Conservation (phyloP, 2,888 invertebrate genomes). For the Yponomeuta plumbellus region DNA sequence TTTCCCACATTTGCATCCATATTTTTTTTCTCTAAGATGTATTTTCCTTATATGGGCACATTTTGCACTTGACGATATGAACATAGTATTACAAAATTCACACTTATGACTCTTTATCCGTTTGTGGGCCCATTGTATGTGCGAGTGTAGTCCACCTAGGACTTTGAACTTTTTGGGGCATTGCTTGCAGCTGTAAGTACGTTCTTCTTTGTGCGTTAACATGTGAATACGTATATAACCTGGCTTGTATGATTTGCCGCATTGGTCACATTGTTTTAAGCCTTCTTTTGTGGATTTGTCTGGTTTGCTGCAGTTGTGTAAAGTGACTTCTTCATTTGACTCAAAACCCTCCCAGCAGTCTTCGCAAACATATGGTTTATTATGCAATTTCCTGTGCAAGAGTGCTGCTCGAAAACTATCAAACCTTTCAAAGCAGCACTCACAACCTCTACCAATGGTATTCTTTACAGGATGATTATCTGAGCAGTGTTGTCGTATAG, state of each 20-base stretch:
- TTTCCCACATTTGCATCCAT: slow-evolving; percentile 64
- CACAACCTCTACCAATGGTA: slow-evolving; percentile 55
- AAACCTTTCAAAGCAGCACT: slow-evolving; percentile 66
- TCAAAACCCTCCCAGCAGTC: slow-evolving; percentile 68
- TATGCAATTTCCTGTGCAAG: slow-evolving; percentile 58
- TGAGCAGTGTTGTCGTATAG: slow-evolving; percentile 50
- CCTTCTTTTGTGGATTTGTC: slow-evolving; percentile 25
- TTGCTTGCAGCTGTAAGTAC: slow-evolving; percentile 61
- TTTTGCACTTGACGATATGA: slow-evolving; percentile 63
- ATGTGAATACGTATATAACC: slow-evolving; percentile 68
- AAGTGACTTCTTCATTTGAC: slow-evolving; percentile 38
- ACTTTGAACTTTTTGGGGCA: slow-evolving; percentile 72
- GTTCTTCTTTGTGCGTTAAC: slow-evolving; percentile 58
- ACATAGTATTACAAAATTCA: slow-evolving; percentile 65
- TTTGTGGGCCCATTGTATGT: slow-evolving; percentile 67
- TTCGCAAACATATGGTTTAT: slow-evolving; percentile 62
- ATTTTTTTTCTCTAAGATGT: slow-evolving; percentile 68
- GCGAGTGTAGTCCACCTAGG: slow-evolving; percentile 61
- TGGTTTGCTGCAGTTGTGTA: slow-evolving; percentile 45
- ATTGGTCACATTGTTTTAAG: slow-evolving; percentile 64
- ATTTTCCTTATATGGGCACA: slow-evolving; percentile 66
- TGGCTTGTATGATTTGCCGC: slow-evolving; percentile 68
- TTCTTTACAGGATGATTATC: slow-evolving; percentile 53
- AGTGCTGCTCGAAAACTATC: slow-evolving; percentile 62
- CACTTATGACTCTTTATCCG: slow-evolving; percentile 65